Evolutionary conservation across 2,888 invertebrate species (phyloP), one percentile per base, ranked within the genome.

Genomic region (Vanessa cardui): DNA sequence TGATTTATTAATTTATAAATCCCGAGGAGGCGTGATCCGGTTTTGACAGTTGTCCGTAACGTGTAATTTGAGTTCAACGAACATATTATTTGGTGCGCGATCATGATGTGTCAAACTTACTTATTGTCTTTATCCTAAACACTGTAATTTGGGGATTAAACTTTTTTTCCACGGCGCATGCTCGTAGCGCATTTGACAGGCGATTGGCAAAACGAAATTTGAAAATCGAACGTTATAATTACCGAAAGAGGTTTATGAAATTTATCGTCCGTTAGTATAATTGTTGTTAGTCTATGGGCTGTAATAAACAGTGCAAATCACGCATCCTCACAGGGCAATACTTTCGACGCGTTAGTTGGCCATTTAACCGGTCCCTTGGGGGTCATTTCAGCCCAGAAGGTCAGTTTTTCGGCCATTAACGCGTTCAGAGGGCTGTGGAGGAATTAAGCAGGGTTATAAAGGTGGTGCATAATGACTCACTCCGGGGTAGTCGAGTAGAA

Each of bases 391-490:
- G 77, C 83, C 83, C 84, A 81, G 84, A 82, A 88, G 91, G 91
- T 89, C 91, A 92, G 90, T 92, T 91, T 90, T 90, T 91, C 87
- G 89, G 77, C 83, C 89, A 89, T 92, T 92, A 91, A 84, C 84
- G 83, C 84, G 83, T 85, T 87, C 88, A 86, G 86, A 83, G 88
- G 88, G 88, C 83, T 80, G 82, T 77, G 76, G 74, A 72, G 78
- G 87, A 87, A 90, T 89, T 89, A 88, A 85, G 79, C 77, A 78
- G 76, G 77, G 85, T 80, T 80, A 87, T 92, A 90, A 91, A 90
- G 87, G 89, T 88, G 84, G 75, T 76, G 74, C 76, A 74, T 90
- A 90, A 91, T 91, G 87, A 87, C 87, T 86, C 90, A 88, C 90
- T 84, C 80, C 77, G 88, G 89, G 76, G 80, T 82, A 79, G 82